Conservation (phyloP, 2,888 invertebrate genomes). For the Perizoma affinitatum region DNA sequence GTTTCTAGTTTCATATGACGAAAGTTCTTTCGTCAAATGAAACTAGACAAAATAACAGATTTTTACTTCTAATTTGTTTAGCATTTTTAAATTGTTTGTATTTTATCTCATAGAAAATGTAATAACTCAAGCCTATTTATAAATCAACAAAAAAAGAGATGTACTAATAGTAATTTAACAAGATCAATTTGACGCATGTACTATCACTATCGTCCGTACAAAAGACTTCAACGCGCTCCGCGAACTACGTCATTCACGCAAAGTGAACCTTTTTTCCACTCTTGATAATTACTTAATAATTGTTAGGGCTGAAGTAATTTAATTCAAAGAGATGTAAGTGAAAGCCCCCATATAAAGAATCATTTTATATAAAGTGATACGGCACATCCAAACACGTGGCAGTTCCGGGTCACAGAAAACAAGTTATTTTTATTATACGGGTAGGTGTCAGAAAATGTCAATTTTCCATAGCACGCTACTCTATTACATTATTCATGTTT, state of each 20-base stretch:
- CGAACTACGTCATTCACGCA: constrained; percentile 2
- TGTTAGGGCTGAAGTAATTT: background rate
- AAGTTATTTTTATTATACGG: constrained; percentile 58
- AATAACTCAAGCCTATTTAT: no score
- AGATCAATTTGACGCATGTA: background rate
- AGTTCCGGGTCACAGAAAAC: constrained; percentile 77
- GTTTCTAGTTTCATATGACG: no score
- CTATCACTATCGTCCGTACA: constrained; percentile 40
- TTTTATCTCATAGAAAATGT: background rate
- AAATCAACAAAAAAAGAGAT: no score
- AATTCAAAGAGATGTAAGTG: constrained; percentile 4
- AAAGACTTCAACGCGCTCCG: constrained; percentile 74
- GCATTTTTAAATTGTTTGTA: background rate
- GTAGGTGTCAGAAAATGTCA: constrained; percentile 44
- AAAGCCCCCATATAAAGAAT: constrained; percentile 17
- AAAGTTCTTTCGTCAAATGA: no score
- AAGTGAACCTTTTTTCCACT: background rate
- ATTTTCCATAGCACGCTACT: constrained; percentile 43
- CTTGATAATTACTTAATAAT: background rate
- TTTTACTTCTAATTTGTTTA: background rate
- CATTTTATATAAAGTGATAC: constrained; percentile 3
- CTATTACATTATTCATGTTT: constrained; percentile 42
- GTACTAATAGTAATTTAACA: no score
- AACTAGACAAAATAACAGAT: no score
- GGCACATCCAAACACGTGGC: constrained; percentile 49